phyloP scores from a whole-genome alignment of 2,888 invertebrate genomes.

The Nomada fucata region DNA sequence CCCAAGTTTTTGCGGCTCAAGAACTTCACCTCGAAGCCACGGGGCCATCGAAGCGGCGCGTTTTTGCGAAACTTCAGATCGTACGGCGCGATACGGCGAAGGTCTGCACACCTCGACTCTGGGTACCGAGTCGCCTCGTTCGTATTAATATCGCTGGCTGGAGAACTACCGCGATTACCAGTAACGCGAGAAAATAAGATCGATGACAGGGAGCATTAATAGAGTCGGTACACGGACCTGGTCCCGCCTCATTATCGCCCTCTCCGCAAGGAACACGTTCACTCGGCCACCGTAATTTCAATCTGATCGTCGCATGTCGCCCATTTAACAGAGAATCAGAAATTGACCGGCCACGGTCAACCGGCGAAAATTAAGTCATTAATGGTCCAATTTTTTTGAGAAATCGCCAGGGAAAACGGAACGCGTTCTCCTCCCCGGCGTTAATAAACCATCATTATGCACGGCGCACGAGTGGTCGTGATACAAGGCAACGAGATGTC shows the following conservation, averaged over 20 bases:
- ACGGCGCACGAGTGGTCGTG: too few relatives aligned
- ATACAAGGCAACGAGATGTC: too few relatives aligned
- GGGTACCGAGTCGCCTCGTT: constrained; percentile 1
- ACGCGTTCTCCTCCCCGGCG: constrained; percentile 1
- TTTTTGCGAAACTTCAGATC: constrained; percentile 20
- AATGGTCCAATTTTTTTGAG: constrained; percentile 15
- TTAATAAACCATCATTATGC: constrained; percentile 4
- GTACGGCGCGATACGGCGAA: background rate
- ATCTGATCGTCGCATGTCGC: constrained; percentile 27
- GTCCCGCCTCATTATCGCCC: constrained; percentile 31
- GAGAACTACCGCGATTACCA: constrained; percentile 35
- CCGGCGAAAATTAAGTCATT: constrained; percentile 38
- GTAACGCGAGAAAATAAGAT: constrained; percentile 41
- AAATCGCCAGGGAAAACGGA: background rate
- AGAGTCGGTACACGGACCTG: constrained; percentile 35
- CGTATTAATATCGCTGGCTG: constrained; percentile 33
- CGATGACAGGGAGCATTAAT: constrained; percentile 51
- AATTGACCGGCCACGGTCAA: background rate
- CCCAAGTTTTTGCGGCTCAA: constrained; percentile 12
- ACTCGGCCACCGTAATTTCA: constrained; percentile 24
- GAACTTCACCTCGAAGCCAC: constrained; percentile 18
- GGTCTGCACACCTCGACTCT: constrained; percentile 1
- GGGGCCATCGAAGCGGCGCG: constrained; percentile 16
- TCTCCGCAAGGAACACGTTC: constrained; percentile 13
- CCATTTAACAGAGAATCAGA: background rate